Evolutionary conservation across 2,797 vertebrate genomes (phyloP).

Genomic region (Bryconaethiops microstoma): DNA sequence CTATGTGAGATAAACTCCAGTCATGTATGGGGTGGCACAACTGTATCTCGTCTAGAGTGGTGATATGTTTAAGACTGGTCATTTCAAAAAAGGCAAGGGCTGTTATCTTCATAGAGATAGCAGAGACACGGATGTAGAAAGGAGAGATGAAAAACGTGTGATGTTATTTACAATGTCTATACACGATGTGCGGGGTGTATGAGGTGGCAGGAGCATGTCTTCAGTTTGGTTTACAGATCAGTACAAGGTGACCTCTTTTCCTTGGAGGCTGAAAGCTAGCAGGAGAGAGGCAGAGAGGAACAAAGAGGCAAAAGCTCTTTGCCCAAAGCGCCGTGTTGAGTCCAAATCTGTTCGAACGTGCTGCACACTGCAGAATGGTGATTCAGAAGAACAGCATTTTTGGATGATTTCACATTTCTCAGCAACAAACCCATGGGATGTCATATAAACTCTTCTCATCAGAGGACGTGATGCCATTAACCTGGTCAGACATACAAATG

Average conservation of each 20-base stretch:
- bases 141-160: too few relatives aligned
- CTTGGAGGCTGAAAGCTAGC: background rate
- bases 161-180: background rate
- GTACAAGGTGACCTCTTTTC: constrained; percentile 14
- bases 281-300: constrained; percentile 10
- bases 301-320: background rate
- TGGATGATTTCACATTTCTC: constrained; percentile 21
- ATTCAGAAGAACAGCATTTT: constrained; percentile 16
- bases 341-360: constrained; percentile 23
- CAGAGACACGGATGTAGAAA: background rate
- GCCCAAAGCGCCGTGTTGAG: constrained; percentile 11
- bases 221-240: background rate
- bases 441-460: constrained; percentile 3
- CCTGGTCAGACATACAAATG: constrained; percentile 10
- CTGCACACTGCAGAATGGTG: constrained; percentile 11
- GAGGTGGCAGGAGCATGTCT: background rate
- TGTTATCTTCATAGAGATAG: background rate
- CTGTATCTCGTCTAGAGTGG: background rate
- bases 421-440: background rate
- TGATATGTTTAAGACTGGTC: background rate
- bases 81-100: too few relatives aligned
- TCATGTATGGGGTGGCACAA: background rate
- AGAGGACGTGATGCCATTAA: constrained; percentile 1
- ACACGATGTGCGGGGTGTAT: background rate
- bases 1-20: background rate